Evolutionary conservation across 2,888 invertebrate genomes (phyloP).

Genomic region (Coecobrya sp.): DNA sequence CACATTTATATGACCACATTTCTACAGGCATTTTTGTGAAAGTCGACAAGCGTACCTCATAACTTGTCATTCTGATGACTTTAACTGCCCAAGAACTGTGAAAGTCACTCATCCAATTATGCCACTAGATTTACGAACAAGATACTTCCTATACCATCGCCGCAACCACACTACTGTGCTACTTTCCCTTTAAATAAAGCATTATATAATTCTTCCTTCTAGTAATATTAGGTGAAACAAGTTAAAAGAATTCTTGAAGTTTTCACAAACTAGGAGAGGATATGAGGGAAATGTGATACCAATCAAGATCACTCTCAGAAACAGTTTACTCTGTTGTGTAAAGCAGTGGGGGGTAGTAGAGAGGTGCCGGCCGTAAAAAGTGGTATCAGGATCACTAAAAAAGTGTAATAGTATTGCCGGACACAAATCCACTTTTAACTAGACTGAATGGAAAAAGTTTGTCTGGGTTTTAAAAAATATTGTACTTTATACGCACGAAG

Average conservation of each 20-base stretch:
- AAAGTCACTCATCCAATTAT: constrained; percentile 84
- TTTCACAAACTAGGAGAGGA: background rate
- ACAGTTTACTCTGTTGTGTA: background rate
- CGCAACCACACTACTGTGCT: constrained; percentile 19
- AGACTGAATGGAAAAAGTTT: constrained; percentile 73
- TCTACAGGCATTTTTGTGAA: constrained; percentile 34
- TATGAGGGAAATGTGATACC: constrained; percentile 46
- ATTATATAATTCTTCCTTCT: background rate
- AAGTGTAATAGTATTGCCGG: constrained; percentile 57
- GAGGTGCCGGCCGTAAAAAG: constrained; percentile 14
- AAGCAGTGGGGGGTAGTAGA: background rate
- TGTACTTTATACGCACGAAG: constrained; percentile 34
- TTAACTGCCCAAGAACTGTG: constrained; percentile 83
- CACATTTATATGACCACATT: constrained; percentile 35
- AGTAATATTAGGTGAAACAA: no score
- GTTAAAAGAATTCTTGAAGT: background rate
- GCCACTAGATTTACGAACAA: constrained; percentile 81
- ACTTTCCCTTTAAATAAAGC: background rate
- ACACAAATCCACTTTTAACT: constrained; percentile 77
- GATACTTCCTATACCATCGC: background rate
- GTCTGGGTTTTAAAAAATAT: background rate
- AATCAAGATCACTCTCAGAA: constrained; percentile 6
- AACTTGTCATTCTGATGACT: constrained; percentile 85
- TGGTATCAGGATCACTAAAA: constrained; percentile 46
- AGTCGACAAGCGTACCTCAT: constrained; percentile 75